Evolutionary conservation across 2,888 invertebrate genomes (phyloP).

Genomic region (Nomada hirtipes): DNA sequence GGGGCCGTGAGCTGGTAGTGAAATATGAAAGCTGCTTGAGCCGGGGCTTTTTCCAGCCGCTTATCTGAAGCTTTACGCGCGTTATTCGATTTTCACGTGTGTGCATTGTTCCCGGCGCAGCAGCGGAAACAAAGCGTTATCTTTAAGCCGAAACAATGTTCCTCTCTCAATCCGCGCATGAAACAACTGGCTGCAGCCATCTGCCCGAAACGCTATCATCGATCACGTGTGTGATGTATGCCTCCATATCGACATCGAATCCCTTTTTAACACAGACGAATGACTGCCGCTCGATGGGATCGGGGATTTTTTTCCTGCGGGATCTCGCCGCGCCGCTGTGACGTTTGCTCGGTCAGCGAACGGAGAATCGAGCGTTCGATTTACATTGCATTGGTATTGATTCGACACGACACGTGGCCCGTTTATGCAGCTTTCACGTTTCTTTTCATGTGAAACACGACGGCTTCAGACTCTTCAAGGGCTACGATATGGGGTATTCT

Average conservation of each 20-base stretch:
- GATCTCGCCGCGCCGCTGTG: constrained; percentile 50
- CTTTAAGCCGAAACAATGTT: constrained; percentile 73
- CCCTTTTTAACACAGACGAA: constrained; percentile 80
- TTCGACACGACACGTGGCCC: constrained; percentile 7
- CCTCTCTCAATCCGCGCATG: constrained; percentile 69
- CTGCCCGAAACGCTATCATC: constrained; percentile 70
- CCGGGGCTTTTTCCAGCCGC: constrained; percentile 63
- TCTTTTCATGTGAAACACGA: not conserved
- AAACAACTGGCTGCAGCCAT: constrained; percentile 69
- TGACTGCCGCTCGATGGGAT: constrained; percentile 68
- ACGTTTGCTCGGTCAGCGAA: constrained; percentile 41
- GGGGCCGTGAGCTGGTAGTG: constrained; percentile 29
- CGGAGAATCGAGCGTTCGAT: constrained; percentile 59
- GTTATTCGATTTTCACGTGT: constrained; percentile 72
- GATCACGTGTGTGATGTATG: constrained; percentile 73
- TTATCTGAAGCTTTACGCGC: constrained; percentile 71
- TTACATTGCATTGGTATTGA: constrained; percentile 50
- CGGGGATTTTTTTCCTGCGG: constrained; percentile 37
- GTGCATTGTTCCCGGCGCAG: constrained; percentile 65
- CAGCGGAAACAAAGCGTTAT: constrained; percentile 74
- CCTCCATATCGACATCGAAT: constrained; percentile 72
- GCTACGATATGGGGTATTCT: not conserved
- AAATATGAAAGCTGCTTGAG: constrained; percentile 71
- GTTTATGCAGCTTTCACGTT: constrained; percentile 5
- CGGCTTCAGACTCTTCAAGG: not conserved